Conservation (phyloP, 1,140 invertebrate species). For the Zaprionus camerounensis region DNA sequence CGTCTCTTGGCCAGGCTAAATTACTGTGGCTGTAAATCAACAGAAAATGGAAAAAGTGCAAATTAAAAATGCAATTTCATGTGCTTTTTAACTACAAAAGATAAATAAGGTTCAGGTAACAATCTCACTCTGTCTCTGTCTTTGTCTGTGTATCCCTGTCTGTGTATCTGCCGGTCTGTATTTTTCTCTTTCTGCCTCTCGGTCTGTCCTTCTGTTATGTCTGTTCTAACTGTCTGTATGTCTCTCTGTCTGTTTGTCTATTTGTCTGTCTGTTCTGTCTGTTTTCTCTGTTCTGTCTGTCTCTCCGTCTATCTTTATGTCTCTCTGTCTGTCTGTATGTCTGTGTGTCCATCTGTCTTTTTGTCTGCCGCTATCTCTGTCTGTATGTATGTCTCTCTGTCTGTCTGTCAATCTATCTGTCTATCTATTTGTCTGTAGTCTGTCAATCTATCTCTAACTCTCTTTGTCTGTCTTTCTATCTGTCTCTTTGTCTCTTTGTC, state of each 20-base stretch:
- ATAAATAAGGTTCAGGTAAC: neutral
- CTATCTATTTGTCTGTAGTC: too few species aligned
- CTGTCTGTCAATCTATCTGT: neutral
- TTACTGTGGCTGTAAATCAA: constrained; percentile 2
- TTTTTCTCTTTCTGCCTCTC: neutral
- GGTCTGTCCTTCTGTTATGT: neutral
- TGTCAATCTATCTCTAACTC: too few species aligned
- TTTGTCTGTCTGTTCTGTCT: too few species aligned
- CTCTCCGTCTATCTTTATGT: too few species aligned
- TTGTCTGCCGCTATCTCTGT: neutral
- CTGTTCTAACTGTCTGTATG: too few species aligned
- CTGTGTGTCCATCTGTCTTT: neutral
- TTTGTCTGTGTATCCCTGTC: too few species aligned
- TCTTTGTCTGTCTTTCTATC: too few species aligned
- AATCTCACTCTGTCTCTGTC: too few species aligned
- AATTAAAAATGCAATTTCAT: neutral
- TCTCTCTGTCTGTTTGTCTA: neutral
- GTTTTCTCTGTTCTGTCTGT: too few species aligned
- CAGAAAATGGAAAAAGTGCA: neutral
- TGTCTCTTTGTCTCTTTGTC: too few species aligned
- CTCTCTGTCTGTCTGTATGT: too few species aligned
- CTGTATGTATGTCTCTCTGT: neutral
- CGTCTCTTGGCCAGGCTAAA: neutral
- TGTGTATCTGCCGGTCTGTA: neutral
- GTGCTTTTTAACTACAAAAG: neutral